Conservation (phyloP, 1,140 invertebrate species). For the Carcinoscorpius rotundicauda region DNA sequence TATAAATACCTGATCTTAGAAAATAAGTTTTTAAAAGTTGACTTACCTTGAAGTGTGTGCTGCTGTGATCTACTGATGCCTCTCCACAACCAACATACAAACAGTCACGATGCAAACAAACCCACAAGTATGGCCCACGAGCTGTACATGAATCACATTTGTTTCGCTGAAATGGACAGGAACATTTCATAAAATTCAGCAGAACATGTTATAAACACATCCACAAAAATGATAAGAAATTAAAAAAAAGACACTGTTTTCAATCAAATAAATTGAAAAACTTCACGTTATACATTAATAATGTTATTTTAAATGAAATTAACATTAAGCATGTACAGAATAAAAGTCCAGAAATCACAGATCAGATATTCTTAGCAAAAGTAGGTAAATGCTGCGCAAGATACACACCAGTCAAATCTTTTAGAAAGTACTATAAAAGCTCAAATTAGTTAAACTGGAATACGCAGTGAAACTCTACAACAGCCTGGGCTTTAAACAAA, state of each 20-base stretch:
- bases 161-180: constrained; percentile 9
- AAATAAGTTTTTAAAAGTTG: too few relatives aligned
- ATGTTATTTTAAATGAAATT: not conserved
- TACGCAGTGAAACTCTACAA: too few relatives aligned
- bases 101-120: constrained; percentile 64
- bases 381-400: too few relatives aligned
- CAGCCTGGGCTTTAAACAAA: too few relatives aligned
- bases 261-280: not conserved
- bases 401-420: too few relatives aligned
- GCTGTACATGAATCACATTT: constrained; percentile 48
- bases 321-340: not conserved
- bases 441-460: too few relatives aligned
- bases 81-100: constrained; percentile 65
- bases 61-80: constrained; percentile 60
- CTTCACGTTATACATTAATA: too few relatives aligned
- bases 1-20: too few relatives aligned
- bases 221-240: too few relatives aligned
- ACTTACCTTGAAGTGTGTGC: constrained; percentile 53
- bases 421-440: too few relatives aligned
- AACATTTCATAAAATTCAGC: not conserved
- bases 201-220: not conserved
- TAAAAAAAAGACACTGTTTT: not conserved
- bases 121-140: constrained; percentile 62
- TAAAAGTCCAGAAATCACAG: not conserved
- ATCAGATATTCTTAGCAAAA: not conserved